Percentiles rank a stretch among this genome's conserved stretches.
phyloP scores from a whole-genome alignment of 2,888 invertebrate species.

The Drosophila mercatorum region DNA sequence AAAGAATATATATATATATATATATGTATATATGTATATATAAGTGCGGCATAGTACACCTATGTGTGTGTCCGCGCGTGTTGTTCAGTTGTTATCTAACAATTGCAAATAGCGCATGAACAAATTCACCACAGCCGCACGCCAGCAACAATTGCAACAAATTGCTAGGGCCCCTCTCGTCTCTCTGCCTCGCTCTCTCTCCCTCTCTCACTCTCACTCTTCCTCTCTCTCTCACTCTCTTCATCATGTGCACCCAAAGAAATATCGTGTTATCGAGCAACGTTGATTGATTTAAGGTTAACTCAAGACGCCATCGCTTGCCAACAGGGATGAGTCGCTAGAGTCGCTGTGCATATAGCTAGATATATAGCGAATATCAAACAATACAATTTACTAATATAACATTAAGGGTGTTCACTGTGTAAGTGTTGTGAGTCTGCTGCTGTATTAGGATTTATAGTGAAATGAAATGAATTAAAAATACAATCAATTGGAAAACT shows the following conservation, averaged over 20 bases:
- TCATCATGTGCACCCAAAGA: slow-evolving; percentile 19
- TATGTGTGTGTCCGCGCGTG: slow-evolving; percentile 3
- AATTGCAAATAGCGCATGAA: slow-evolving; percentile 69
- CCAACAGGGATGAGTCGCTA: slow-evolving; percentile 55
- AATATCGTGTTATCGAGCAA: slow-evolving; percentile 66
- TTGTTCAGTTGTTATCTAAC: slow-evolving; percentile 66
- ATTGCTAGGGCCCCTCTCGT: slow-evolving; percentile 7
- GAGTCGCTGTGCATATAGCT: slow-evolving; percentile 3
- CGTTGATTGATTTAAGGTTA: slow-evolving; percentile 81
- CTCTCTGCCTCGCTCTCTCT: neutral
- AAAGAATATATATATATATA: neutral
- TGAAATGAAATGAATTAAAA: no score
- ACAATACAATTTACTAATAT: slow-evolving; percentile 34
- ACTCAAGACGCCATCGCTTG: slow-evolving; percentile 68
- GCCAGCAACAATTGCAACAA: slow-evolving; percentile 42
- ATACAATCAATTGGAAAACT: no score
- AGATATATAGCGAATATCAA: slow-evolving; percentile 22
- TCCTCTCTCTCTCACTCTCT: neutral
- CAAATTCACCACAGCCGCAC: slow-evolving; percentile 48
- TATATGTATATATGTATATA: neutral
- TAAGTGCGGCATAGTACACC: slow-evolving; percentile 6
- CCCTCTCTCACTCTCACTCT: neutral
- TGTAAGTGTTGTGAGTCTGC: neutral
- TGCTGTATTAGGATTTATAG: no score
- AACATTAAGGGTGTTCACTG: slow-evolving; percentile 42